phyloP scores from a whole-genome alignment of 2,888 invertebrate species.

The Aricia artaxerxes region DNA sequence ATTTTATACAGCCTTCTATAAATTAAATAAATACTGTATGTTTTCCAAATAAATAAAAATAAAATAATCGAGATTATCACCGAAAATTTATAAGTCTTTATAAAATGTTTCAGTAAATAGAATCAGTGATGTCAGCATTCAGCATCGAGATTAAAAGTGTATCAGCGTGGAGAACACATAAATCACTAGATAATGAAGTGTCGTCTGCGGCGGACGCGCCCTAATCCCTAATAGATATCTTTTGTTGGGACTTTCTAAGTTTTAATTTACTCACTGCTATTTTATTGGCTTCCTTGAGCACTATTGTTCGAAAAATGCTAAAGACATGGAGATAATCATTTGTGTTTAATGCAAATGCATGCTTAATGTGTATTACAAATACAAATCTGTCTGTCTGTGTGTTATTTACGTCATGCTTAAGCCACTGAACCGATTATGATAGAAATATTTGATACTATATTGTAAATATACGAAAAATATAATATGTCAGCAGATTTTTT shows the following conservation, averaged over 20 bases:
- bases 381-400: too few relatives aligned
- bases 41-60: too few relatives aligned
- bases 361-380: not conserved
- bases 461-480: too few relatives aligned
- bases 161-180: conserved; percentile 30
- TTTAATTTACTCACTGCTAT: conserved; percentile 7
- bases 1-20: too few relatives aligned
- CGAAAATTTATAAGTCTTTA: too few relatives aligned
- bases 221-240: conserved; percentile 27
- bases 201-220: conserved; percentile 29
- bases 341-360: not conserved
- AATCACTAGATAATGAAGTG: conserved; percentile 32
- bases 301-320: not conserved
- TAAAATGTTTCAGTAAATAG: not conserved
- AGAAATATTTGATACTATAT: too few relatives aligned
- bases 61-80: too few relatives aligned
- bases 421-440: too few relatives aligned
- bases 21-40: too few relatives aligned
- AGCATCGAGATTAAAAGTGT: conserved; percentile 13
- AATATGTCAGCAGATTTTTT: too few relatives aligned
- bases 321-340: not conserved
- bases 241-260: conserved; percentile 12
- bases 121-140: not conserved
- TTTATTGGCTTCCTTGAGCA: not conserved
- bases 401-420: not conserved